These are phyloP conservation scores for Platycheirus rosarum DNA, from an alignment of 2,888 invertebrate species.

Conservation along the genomic window DNA sequence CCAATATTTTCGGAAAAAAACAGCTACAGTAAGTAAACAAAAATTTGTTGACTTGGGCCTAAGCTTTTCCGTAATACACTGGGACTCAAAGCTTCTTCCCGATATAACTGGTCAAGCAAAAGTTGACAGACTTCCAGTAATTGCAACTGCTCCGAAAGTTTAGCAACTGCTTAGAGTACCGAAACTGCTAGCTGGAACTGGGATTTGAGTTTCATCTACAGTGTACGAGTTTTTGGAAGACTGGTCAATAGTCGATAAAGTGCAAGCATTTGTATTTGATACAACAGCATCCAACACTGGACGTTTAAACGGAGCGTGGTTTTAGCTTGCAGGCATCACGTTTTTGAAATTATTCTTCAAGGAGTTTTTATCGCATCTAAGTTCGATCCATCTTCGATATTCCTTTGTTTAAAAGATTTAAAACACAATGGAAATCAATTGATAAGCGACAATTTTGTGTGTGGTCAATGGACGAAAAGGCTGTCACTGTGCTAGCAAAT, in stretches of 20 bases:
- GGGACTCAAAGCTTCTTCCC: conserved; percentile 3
- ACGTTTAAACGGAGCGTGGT: conserved; percentile 19
- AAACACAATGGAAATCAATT: conserved; percentile 13
- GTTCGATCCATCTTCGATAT: neutral
- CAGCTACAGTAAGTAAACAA: neutral
- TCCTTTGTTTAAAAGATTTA: conserved; percentile 11
- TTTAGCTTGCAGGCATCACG: conserved; percentile 3
- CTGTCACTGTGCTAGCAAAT: conserved; percentile 5
- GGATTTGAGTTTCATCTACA: conserved; percentile 21
- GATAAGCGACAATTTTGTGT: neutral
- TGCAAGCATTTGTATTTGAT: conserved; percentile 22
- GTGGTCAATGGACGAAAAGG: neutral
- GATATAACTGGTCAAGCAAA: conserved; percentile 15
- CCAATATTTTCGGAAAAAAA: neutral
- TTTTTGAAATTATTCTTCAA: conserved; percentile 19
- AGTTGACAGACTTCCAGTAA: conserved; percentile 34
- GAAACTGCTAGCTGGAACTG: conserved; percentile 30
- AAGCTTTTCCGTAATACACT: conserved; percentile 12
- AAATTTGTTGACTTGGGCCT: neutral
- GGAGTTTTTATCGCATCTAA: conserved; percentile 11
- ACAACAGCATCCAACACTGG: conserved; percentile 28
- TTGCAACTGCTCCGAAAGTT: conserved; percentile 12
- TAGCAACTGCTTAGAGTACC: conserved; percentile 30
- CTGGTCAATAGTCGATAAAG: conserved; percentile 9
- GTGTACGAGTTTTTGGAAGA: conserved; percentile 24